Base-by-base conservation (phyloP, 2,888 invertebrate genomes). In the Scaptomyza reducta region DNA sequence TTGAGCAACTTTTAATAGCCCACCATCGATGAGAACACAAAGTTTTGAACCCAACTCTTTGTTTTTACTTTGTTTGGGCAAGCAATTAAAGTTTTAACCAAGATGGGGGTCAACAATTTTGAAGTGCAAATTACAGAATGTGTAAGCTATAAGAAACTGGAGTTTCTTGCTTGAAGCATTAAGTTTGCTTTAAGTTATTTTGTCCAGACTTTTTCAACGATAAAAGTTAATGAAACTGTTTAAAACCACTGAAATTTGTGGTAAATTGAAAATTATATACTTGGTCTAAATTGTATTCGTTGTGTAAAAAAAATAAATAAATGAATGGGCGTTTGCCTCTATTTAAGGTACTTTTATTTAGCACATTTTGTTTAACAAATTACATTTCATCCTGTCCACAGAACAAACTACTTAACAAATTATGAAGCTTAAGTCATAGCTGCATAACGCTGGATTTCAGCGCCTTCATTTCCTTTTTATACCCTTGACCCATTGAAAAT, bases 381-480 rank as follows among this genome's bases (percentile, higher is more conserved):
- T 13, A 5, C n/a, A 6, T n/a, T 35, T 35, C n/a, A 16, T 44
- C 41, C 33, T 18, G 16, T 44, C 31, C 35, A 60, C n/a, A 68
- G n/a, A 50, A 47, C 38, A 50, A 29, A 51, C 27, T 18, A 27
- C 7, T 44, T 33, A 18, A 35, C 25, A 13, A 16, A 31, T 6
- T 14, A 40, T 22, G 3, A 14, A 16, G 35, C 27, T 18, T 38
- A 40, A 13, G 54, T 47, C 31, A 45, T 18, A 56, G 47, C 44
- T 16, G 29, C 44, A 22, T 38, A 35, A 11, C 25, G 25, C 14
- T 41, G 42, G 40, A 60, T 50, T 66, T 57, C 44, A 56, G 51
- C 49, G 47, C 54, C 63, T 71, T 66, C 59, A 82, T 74, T 79
- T 79, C 83, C 70, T n/a, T n/a, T n/a, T n/a, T n/a, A n/a, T n/a